Base-by-base conservation (phyloP, 2,113 vertebrate genomes). In the Fregetta grallaria region DNA sequence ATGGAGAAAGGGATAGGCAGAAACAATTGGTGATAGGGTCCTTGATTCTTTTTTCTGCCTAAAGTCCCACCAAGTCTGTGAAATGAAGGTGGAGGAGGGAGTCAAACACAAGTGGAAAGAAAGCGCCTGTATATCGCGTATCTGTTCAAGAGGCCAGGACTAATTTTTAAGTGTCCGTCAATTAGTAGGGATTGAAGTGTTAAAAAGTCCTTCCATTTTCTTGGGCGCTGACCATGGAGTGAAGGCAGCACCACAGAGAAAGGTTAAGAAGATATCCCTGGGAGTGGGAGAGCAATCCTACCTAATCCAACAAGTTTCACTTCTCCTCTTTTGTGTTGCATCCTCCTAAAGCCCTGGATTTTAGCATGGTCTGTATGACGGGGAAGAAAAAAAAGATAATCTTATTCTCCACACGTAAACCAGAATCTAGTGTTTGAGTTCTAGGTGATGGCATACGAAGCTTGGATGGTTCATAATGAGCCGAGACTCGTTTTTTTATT, bases 261-360 rank as follows among this genome's bases (percentile, higher is more conserved):
- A 58, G 52, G 26, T 92, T 81, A 88, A 88, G 84, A 94, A 96
- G 91, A 72, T 78, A n/a, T 21, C 18, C 22, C 26, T 73, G 21
- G 76, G 22, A 15, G 5, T 85, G 38, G 52, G 42, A 83, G 45
- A 94, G 62, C 62, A 52, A 90, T 86, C 74, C 80, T 88, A 72
- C 87, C 34, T 73, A 94, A 97, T 79, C 65, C 86, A 91, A 67
- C 74, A 96, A 72, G 68, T 66, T 95, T 95, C 29, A 90, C 65
- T 78, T 91, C 61, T 80, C 27, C 88, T 90, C 22, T 66, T 96
- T 83, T 96, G 72, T 89, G 68, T 93, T 92, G 42, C 87, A 92
- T 87, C 42, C 42, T 86, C 71, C 18, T 62, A 72, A 92, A 81
- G 10, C 25, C 58, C 59, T 83, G 74, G 25, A 40, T 89, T 97